Percentiles rank a stretch among this genome's conserved stretches.
Conservation (phyloP, 92 coral and sea anemone species). For the Parazoanthus darwini region DNA sequence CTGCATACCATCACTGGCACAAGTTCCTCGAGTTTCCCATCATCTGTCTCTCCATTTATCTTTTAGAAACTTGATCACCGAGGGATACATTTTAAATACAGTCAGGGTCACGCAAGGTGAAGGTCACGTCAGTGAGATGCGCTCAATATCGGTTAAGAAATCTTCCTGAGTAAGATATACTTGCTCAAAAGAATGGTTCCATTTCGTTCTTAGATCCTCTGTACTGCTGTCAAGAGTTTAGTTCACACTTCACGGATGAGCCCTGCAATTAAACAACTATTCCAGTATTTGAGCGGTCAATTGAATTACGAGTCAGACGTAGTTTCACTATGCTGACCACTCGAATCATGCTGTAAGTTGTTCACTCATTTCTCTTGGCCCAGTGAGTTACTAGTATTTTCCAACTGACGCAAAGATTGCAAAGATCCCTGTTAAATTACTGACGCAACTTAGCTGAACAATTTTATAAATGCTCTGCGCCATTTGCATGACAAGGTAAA, state of each 20-base stretch:
- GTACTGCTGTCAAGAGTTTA: conserved; percentile 22
- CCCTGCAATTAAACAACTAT: conserved; percentile 21
- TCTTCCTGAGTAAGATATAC: conserved; percentile 20
- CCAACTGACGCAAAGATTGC: conserved; percentile 29
- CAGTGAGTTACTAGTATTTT: conserved; percentile 15
- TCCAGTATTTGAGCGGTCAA: conserved; percentile 24
- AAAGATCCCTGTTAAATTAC: conserved; percentile 29
- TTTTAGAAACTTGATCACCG: conserved; percentile 22
- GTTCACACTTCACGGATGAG: conserved; percentile 25
- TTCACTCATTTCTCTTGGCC: conserved; percentile 14
- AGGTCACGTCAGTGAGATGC: conserved; percentile 26
- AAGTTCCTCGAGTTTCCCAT: conserved; percentile 25
- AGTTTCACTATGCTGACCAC: conserved; percentile 21
- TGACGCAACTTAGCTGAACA: conserved; percentile 33
- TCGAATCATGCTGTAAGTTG: conserved; percentile 9
- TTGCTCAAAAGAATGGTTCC: conserved; percentile 18
- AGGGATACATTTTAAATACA: conserved; percentile 24
- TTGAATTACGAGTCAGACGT: conserved; percentile 23
- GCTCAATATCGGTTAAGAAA: conserved; percentile 20
- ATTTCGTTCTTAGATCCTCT: background rate
- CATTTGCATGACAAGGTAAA: conserved; percentile 21
- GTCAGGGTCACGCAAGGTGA: conserved; percentile 28
- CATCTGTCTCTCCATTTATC: conserved; percentile 16
- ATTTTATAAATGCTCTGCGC: conserved; percentile 25
- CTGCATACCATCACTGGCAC: conserved; percentile 26